phyloP scores from a whole-genome alignment of 2,797 vertebrate species.

The Euthynnus affinis region DNA sequence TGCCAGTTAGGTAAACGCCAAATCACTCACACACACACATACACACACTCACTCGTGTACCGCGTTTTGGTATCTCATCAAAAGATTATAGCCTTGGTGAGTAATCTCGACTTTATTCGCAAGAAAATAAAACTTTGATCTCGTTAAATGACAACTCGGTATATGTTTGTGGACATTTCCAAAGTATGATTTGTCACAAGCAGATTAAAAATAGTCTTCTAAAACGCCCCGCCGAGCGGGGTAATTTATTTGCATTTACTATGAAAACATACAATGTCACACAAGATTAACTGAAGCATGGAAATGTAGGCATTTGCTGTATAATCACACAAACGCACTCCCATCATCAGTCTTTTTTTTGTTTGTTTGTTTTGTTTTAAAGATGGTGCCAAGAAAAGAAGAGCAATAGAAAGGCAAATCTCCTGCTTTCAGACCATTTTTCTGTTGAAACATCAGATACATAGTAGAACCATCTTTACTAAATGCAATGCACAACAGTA shows the following conservation, averaged over 20 bases:
- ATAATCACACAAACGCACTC: slow-evolving; percentile 69
- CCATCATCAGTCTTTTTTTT: slow-evolving; percentile 42
- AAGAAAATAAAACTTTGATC: neutral
- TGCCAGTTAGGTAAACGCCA: rapidly evolving
- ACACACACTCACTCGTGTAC: too few species aligned
- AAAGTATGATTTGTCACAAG: slow-evolving; percentile 4
- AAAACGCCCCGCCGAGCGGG: slow-evolving; percentile 71
- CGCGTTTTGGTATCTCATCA: rapidly evolving
- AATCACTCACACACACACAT: too few species aligned
- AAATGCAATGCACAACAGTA: slow-evolving; percentile 77
- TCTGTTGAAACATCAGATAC: slow-evolving; percentile 65
- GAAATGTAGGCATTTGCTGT: slow-evolving; percentile 69
- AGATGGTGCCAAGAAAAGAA: slow-evolving; percentile 64
- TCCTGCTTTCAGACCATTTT: slow-evolving; percentile 40
- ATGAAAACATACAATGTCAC: slow-evolving; percentile 83
- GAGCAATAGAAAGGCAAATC: slow-evolving; percentile 63
- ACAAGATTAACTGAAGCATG: slow-evolving; percentile 79
- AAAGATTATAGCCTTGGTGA: rapidly evolving
- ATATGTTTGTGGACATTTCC: neutral
- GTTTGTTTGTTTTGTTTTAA: slow-evolving; percentile 12
- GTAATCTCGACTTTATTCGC: neutral
- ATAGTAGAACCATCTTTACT: slow-evolving; percentile 74
- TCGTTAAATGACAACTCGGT: rapidly evolving
- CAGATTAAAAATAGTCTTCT: slow-evolving; percentile 39
- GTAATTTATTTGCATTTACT: slow-evolving; percentile 83